A percentile compares a stretch with the other conserved stretches of the same genome.
These are phyloP conservation scores for Turritopsis rubra DNA, from an alignment of 30 jellyfish, hydroid and myxozoan species.

Conservation along the genomic window DNA sequence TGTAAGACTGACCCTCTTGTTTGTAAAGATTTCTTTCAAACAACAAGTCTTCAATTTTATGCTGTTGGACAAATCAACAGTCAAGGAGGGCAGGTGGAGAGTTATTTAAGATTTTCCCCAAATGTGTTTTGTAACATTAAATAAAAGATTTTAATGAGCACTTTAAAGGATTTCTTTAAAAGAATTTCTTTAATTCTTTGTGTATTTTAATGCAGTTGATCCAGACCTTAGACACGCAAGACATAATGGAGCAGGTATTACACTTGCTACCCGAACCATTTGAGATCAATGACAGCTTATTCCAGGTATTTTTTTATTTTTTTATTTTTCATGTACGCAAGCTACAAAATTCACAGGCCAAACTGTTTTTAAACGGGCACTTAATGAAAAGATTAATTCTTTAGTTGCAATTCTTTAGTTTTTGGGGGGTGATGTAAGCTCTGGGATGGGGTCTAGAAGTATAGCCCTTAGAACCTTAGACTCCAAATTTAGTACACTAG, in stretches of 20 bases:
- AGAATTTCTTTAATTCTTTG: background rate
- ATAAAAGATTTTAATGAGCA: background rate
- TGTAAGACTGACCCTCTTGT: constrained; percentile 40
- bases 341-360: background rate
- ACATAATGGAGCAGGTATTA: constrained; percentile 62
- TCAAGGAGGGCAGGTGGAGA: constrained; percentile 52
- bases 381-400: too few species aligned
- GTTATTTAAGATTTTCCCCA: too few species aligned
- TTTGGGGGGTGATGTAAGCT: too few species aligned
- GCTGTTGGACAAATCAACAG: constrained; percentile 37
- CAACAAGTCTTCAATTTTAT: constrained; percentile 58
- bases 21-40: constrained; percentile 56
- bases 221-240: constrained; percentile 46
- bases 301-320: constrained; percentile 34
- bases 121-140: background rate
- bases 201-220: constrained; percentile 20
- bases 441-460: too few species aligned
- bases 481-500: too few species aligned
- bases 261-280: constrained; percentile 72
- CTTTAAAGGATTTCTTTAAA: background rate
- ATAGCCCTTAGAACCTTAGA: too few species aligned
- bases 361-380: too few species aligned
- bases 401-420: too few species aligned
- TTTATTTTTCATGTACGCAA: background rate
- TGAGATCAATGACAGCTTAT: constrained; percentile 50